Evolutionary conservation across 2,888 invertebrate species (phyloP).

Genomic region (Apomyelois bistriatella): DNA sequence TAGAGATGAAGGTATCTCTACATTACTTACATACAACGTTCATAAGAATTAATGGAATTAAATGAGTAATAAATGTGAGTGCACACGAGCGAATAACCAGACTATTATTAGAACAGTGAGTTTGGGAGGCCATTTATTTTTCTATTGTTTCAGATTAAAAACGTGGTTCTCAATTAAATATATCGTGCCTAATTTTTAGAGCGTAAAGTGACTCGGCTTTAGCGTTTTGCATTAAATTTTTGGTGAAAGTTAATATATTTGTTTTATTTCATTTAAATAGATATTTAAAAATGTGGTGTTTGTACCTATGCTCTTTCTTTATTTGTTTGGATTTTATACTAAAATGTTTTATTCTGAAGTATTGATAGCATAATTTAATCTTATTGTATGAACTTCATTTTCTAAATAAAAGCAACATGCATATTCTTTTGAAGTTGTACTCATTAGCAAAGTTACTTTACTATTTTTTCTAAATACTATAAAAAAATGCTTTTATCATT

Average conservation of each 20-base stretch:
- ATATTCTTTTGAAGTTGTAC: too few relatives aligned
- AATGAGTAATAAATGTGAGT: conserved; percentile 17
- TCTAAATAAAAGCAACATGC: too few relatives aligned
- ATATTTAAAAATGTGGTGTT: too few relatives aligned
- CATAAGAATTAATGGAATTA: conserved; percentile 1
- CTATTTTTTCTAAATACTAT: too few relatives aligned
- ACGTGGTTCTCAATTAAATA: conserved; percentile 21
- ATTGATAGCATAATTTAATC: too few relatives aligned
- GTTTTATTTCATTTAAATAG: neutral
- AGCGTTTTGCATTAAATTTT: conserved; percentile 9
- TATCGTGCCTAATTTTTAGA: conserved; percentile 9
- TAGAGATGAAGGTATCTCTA: too few relatives aligned
- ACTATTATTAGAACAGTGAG: conserved; percentile 27
- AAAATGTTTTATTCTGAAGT: too few relatives aligned
- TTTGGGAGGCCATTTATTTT: conserved; percentile 17
- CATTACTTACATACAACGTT: neutral
- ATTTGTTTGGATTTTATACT: too few relatives aligned
- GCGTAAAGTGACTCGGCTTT: conserved; percentile 3
- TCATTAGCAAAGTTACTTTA: too few relatives aligned
- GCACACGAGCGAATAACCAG: conserved; percentile 29
- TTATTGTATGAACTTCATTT: too few relatives aligned
- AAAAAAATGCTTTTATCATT: too few relatives aligned
- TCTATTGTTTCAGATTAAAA: conserved; percentile 20
- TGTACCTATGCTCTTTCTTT: too few relatives aligned
- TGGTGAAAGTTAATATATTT: conserved; percentile 7